Conservation (phyloP, 2,888 invertebrate genomes). For the Acanthosepion esculentum region DNA sequence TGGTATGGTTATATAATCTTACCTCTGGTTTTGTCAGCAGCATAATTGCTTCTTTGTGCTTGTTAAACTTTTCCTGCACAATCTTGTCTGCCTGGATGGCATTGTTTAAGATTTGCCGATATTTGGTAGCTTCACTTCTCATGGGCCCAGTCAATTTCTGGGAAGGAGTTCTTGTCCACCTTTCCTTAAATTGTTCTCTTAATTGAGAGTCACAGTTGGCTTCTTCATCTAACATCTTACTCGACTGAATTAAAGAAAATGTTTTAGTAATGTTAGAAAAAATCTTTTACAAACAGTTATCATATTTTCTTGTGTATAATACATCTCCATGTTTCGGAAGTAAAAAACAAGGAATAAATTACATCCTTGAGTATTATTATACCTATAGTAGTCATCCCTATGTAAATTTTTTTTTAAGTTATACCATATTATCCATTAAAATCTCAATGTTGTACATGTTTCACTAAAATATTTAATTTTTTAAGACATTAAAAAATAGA, state of each 20-base stretch:
- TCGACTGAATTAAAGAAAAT: constrained; percentile 67
- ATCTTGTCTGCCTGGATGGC: constrained; percentile 87
- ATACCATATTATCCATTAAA: too few species aligned
- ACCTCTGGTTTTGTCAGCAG: constrained; percentile 84
- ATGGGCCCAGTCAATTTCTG: constrained; percentile 88
- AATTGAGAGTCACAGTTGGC: constrained; percentile 90
- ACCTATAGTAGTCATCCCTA: too few species aligned
- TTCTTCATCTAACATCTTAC: constrained; percentile 88
- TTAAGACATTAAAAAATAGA: too few species aligned
- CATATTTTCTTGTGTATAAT: too few species aligned
- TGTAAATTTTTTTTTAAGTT: too few species aligned
- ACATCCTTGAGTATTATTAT: too few species aligned
- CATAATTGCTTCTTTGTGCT: constrained; percentile 85
- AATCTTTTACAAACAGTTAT: too few species aligned
- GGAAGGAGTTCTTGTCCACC: constrained; percentile 93
- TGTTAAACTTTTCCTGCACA: constrained; percentile 89
- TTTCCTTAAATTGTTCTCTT: constrained; percentile 90
- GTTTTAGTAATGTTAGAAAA: too few species aligned
- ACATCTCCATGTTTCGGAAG: too few species aligned
- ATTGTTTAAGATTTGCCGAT: constrained; percentile 89
- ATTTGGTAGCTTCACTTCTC: constrained; percentile 90
- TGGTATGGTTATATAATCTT: constrained; percentile 49
- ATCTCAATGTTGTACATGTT: too few species aligned
- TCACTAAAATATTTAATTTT: too few species aligned
- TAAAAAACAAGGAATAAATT: too few species aligned